Evolutionary conservation across 1,140 invertebrate species (phyloP).

Genomic region (Saccostrea glomerata): DNA sequence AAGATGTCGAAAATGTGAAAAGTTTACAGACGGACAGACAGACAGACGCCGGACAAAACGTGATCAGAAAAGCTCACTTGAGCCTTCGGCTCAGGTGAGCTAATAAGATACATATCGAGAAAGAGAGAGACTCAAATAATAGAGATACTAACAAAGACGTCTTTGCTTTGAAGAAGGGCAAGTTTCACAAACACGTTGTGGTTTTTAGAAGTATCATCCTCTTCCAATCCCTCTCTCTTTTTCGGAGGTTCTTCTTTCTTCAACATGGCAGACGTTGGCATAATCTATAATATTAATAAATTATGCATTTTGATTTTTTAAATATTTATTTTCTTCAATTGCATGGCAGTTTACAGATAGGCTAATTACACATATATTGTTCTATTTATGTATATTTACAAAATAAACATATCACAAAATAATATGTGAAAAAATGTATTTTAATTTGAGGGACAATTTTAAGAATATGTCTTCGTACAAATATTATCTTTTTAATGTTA

Average conservation of each 20-base stretch:
- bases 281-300: slow-evolving; percentile 41
- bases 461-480: too few species aligned
- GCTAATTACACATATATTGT: not conserved
- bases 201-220: not conserved
- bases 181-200: slow-evolving; percentile 56
- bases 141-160: slow-evolving; percentile 60
- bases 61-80: too few species aligned
- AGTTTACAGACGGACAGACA: too few species aligned
- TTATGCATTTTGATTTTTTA: not conserved
- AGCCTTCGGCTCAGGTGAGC: too few species aligned
- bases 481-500: too few species aligned
- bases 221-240: not conserved
- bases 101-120: too few species aligned
- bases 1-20: too few species aligned
- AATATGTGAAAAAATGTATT: too few species aligned
- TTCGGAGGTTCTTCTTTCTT: slow-evolving; percentile 46
- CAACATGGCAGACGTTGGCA: slow-evolving; percentile 49
- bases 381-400: not conserved
- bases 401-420: not conserved
- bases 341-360: not conserved
- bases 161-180: slow-evolving; percentile 64
- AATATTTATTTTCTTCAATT: not conserved
- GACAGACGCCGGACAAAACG: too few species aligned
- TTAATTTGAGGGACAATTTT: too few species aligned
- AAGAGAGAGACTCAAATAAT: too few species aligned